These are phyloP conservation scores for Tachysurus fulvidraco DNA, from an alignment of 2,113 vertebrate genomes.

Conservation along the genomic window DNA sequence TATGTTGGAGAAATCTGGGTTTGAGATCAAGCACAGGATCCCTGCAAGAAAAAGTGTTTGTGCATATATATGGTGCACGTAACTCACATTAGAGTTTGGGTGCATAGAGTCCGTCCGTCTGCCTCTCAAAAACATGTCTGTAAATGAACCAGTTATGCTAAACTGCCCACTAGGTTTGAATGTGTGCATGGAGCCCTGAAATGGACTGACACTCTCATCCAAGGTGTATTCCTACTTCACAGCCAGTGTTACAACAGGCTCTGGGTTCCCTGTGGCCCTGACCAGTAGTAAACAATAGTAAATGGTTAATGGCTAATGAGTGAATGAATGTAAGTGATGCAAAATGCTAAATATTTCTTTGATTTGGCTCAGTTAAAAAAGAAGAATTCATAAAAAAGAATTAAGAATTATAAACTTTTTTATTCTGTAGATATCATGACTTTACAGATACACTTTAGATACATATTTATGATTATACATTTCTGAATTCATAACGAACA, in stretches of 20 bases:
- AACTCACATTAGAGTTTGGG: not conserved
- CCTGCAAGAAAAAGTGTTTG: not conserved
- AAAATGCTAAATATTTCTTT: not conserved
- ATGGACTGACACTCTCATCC: not conserved
- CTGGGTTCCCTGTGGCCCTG: no score
- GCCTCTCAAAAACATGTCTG: not conserved
- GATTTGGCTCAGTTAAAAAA: not conserved
- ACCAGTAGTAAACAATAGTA: not conserved
- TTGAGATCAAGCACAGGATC: not conserved
- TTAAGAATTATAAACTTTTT: conserved; percentile 92
- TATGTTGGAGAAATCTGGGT: no score
- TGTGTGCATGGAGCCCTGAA: not conserved
- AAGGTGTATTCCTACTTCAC: not conserved
- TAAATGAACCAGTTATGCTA: not conserved
- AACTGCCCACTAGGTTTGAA: not conserved
- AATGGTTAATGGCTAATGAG: not conserved
- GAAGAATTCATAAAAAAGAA: conserved; percentile 57
- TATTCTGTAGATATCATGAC: conserved; percentile 85
- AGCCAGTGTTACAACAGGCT: not conserved
- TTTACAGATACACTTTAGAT: conserved; percentile 86
- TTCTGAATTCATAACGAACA: conserved; percentile 84
- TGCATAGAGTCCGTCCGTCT: not conserved
- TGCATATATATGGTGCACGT: not conserved
- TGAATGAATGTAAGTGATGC: no score
- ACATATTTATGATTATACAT: conserved; percentile 87